phyloP scores from a whole-genome alignment of 2,113 vertebrate genomes.

The Hassar affinis region DNA sequence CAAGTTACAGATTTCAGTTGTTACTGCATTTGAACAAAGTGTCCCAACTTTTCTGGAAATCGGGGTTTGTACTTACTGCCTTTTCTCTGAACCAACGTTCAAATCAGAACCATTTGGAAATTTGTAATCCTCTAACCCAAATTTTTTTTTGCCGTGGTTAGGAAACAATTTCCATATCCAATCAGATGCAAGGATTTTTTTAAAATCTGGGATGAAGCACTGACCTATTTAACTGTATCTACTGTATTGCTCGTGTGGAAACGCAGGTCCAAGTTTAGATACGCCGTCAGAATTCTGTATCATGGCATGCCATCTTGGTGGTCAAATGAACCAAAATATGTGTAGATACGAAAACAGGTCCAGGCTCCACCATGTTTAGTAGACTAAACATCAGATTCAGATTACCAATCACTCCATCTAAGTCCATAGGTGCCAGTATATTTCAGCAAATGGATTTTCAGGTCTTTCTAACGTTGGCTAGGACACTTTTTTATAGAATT shows the following conservation, averaged over 20 bases:
- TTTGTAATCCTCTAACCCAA: neutral
- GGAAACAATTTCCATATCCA: neutral
- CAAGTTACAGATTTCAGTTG: too few species aligned
- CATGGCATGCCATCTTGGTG: neutral
- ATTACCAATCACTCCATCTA: neutral
- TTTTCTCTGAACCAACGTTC: neutral
- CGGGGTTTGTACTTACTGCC: too few species aligned
- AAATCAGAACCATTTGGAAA: neutral
- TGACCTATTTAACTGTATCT: neutral
- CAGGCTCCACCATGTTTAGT: neutral
- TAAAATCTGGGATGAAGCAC: neutral
- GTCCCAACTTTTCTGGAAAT: too few species aligned
- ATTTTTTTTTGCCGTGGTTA: neutral
- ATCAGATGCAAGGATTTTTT: neutral
- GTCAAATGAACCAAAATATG: neutral
- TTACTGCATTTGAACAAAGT: too few species aligned
- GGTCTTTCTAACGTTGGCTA: neutral
- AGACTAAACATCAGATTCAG: constrained; percentile 24
- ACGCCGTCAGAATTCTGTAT: neutral
- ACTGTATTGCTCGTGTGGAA: neutral
- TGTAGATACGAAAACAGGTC: constrained; percentile 10
- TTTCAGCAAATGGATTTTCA: constrained; percentile 31
- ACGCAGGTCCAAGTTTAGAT: neutral
- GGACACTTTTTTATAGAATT: neutral
- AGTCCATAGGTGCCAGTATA: neutral